Evolutionary conservation across 1,140 invertebrate genomes (phyloP), one percentile per base, ranked within the genome.

Genomic region (Heterodera schachtii): DNA sequence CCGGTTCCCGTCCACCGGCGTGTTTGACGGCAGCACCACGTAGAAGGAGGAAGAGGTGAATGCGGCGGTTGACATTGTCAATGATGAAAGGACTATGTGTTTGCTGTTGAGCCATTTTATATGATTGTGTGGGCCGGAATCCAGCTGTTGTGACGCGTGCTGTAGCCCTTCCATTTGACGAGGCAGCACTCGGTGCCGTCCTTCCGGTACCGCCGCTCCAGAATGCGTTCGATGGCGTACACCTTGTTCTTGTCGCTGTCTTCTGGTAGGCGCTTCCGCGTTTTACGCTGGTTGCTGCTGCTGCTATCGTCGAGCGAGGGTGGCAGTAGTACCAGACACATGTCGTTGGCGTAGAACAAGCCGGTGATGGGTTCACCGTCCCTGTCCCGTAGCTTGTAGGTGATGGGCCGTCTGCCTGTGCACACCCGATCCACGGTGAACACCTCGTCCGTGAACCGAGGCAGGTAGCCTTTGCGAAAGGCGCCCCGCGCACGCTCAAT

Each of bases 371-470:
- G 47, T 3, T 75, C 49, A 79, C 43, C 67, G 49, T 70, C 16
- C 21, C 9, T 13, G n/a, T 46, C 46, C 16, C 43, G 43, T 16
- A 73, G 49, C 49, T 43, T 70, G 16, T 60, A 81, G 16, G 64
- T 64, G 5, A 43, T 44, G n/a, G 80, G 80, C 2, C 44, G 21
- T 8, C 49, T 21, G 9, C 44, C 21, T 19, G 16, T 47, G 44
- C 21, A 43, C 16, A 79, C 7, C 74, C 64, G 16, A 13, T 44
- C 47, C 0, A 84, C 73, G 4, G 21, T 67, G 47, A 47, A 82
- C 13, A 85, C 46, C 78, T 80, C 60, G 43, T 80, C 86, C 3
- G 82, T 47, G 41, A 80, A 84, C 16, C 71, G 81, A 8, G 80
- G 52, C 44, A 73, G 13, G 43, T 44, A 80, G 8, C 78, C 82